phyloP scores from a whole-genome alignment of 2,888 invertebrate species.

The Latrodectus elegans region DNA sequence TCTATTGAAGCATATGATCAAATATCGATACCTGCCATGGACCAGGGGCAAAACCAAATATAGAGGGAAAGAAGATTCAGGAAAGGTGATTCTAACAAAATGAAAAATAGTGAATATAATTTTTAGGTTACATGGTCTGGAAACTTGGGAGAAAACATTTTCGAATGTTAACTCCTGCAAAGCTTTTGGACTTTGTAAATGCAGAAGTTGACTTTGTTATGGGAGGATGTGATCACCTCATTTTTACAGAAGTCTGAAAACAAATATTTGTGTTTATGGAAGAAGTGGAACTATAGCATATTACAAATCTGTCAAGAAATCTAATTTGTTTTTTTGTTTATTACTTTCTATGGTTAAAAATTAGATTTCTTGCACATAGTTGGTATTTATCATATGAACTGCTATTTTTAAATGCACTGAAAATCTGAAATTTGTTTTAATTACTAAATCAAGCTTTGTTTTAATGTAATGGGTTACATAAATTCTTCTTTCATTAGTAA shows the following conservation, averaged over 20 bases:
- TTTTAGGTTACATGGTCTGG: slow-evolving; percentile 7
- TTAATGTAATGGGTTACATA: no score
- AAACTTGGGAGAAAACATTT: neutral
- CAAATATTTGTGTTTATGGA: neutral
- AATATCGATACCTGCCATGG: slow-evolving; percentile 98
- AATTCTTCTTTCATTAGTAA: neutral
- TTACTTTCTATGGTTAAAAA: neutral
- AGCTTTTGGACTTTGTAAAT: neutral
- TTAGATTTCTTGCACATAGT: neutral
- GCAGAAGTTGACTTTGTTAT: neutral
- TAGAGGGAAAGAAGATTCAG: slow-evolving; percentile 71
- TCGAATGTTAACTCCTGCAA: neutral
- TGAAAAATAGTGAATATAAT: slow-evolving; percentile 31
- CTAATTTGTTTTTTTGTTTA: neutral
- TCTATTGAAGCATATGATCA: slow-evolving; percentile 94
- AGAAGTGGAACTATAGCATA: neutral
- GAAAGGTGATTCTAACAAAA: slow-evolving; percentile 70
- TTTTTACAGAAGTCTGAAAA: neutral
- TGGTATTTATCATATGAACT: neutral
- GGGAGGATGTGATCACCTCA: neutral
- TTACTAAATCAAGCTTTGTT: no score
- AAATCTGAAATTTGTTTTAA: no score
- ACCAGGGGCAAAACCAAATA: slow-evolving; percentile 88
- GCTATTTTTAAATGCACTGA: no score
- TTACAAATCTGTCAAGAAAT: neutral